Base-by-base conservation (phyloP, 92 coral and sea anemone species). In the Actinernus sp. region DNA sequence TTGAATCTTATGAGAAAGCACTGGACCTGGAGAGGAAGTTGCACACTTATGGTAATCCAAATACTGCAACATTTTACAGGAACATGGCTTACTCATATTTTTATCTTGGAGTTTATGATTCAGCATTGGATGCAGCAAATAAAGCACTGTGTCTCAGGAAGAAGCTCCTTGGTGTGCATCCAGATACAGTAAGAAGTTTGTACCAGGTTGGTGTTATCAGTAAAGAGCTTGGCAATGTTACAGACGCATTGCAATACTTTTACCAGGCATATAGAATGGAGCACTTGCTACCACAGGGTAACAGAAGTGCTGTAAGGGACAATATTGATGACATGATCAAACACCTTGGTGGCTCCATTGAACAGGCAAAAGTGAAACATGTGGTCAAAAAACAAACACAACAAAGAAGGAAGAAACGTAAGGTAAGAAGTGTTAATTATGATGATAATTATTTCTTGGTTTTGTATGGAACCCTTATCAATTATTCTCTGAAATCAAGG, bases 211-310 rank as follows among this genome's bases (percentile, higher is more conserved):
- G 85, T 2, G 48, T 54, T 9, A 62, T 47, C 25, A 68, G 68
- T 10, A 36, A 38, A 21, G 0, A 14, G 38, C 54, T 63, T 6
- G 58, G 29, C n/a, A 50, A 84, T 3, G 23, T 0, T 14, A 60
- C 63, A 1, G 46, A 78, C 47, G 90, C 85, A 0, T 58, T 61
- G 37, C 58, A 76, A 55, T 76, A 55, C 26, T 61, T 63, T 39
- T 53, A 62, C 40, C 65, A 69, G 31, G 90, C 90, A 3, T 76
- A 78, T 38, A 58, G 47, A 30, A 76, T 84, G 82, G 90, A 84
- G 31, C 51, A 61, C 26, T 58, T 64, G 0, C 44, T 84, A 27
- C 74, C 69, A 12, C 67, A 22, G 11, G 90, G 90, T 0, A 59
- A 84, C 43, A 74, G 55, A 44, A 84, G 90, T 26, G 79, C 59